Evolutionary conservation across 2,797 vertebrate genomes (phyloP).

Genomic region (Alectoris magna): DNA sequence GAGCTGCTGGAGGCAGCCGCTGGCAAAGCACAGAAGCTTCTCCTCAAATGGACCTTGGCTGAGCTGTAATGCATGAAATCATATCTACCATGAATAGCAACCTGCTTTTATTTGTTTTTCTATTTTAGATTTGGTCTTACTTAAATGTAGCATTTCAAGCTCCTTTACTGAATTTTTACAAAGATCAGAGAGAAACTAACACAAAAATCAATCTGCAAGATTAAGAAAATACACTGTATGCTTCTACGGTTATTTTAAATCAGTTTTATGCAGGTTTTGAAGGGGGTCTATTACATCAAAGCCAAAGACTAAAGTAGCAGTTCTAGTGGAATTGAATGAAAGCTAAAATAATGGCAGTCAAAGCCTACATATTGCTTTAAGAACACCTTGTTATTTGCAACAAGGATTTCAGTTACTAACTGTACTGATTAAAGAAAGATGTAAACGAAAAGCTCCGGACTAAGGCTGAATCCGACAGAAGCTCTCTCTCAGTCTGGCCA

Average conservation of each 20-base stretch:
- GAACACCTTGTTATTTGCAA: neutral
- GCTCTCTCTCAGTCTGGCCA: no score
- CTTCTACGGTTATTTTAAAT: conserved; percentile 53
- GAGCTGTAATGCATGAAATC: conserved; percentile 1
- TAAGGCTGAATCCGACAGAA: neutral
- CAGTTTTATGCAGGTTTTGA: conserved; percentile 20
- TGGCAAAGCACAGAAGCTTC: conserved; percentile 39
- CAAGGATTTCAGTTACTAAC: neutral
- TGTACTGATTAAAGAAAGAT: neutral
- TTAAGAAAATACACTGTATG: conserved; percentile 30
- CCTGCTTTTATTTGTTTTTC: neutral
- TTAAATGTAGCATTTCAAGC: conserved; percentile 4
- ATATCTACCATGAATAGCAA: neutral
- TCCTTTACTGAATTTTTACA: conserved; percentile 3
- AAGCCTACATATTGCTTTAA: neutral
- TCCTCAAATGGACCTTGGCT: conserved; percentile 13
- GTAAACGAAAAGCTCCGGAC: neutral
- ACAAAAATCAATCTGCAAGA: conserved; percentile 26
- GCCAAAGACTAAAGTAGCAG: conserved; percentile 21
- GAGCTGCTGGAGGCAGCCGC: conserved; percentile 10
- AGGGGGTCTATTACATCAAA: conserved; percentile 40
- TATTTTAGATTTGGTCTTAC: neutral
- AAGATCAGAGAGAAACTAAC: neutral
- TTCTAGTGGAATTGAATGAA: conserved; percentile 8
- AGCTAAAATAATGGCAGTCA: neutral